These are phyloP conservation scores for Venusia cambrica DNA, from an alignment of 2,888 invertebrate genomes.

Conservation along the genomic window DNA sequence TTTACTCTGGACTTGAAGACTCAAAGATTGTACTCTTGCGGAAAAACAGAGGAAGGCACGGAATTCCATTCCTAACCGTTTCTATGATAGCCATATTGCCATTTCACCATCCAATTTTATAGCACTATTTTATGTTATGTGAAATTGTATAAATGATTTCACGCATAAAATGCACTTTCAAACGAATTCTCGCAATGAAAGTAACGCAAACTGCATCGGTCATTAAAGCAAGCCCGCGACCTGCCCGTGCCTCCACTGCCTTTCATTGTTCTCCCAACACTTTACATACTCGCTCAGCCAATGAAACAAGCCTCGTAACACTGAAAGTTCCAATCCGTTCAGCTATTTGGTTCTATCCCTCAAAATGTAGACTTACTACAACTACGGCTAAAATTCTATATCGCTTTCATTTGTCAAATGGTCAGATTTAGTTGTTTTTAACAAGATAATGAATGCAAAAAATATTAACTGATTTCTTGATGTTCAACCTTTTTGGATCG, in stretches of 20 bases:
- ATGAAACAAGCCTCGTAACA: constrained; percentile 36
- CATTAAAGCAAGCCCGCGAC: constrained; percentile 57
- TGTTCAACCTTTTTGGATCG: too few relatives aligned
- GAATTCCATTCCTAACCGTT: not conserved
- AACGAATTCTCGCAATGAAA: constrained; percentile 61
- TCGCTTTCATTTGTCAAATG: too few relatives aligned
- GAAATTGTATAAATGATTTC: constrained; percentile 28
- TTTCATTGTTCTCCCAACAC: constrained; percentile 62
- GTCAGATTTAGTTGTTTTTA: too few relatives aligned
- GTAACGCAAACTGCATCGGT: constrained; percentile 55
- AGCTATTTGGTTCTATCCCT: constrained; percentile 15
- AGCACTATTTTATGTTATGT: constrained; percentile 12
- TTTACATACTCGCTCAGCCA: constrained; percentile 54
- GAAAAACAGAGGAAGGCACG: too few relatives aligned
- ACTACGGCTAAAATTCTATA: too few relatives aligned
- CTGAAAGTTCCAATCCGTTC: constrained; percentile 23
- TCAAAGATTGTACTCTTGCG: too few relatives aligned
- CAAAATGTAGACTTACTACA: too few relatives aligned
- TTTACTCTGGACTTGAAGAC: too few relatives aligned
- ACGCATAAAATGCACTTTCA: constrained; percentile 45
- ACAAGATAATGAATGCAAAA: too few relatives aligned
- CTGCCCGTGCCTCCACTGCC: constrained; percentile 59
- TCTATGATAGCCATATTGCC: too few relatives aligned
- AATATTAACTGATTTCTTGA: too few relatives aligned
- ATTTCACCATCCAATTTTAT: too few relatives aligned